Evolutionary conservation across 2,797 vertebrate species (phyloP), one percentile per base, ranked within the genome.

Genomic region (Semaprochilodus insignis): DNA sequence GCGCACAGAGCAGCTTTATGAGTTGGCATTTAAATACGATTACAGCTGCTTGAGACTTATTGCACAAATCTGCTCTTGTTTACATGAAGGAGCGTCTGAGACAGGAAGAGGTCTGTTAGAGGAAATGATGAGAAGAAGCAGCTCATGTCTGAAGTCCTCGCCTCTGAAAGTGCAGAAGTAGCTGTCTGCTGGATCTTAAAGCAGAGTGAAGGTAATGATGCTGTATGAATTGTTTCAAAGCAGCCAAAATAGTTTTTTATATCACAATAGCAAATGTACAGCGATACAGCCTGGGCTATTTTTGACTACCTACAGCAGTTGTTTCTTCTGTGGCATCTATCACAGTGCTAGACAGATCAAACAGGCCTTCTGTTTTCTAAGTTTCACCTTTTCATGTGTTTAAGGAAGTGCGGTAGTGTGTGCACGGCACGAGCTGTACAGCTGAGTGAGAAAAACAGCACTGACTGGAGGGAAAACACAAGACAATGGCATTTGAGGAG

Each of bases 101-200:
- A 86, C 83, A 86, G 87, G 87, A 88, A 88, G 84, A 80, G 67
- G 44, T 76, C 81, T 77, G 78, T 83, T 86, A 83, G 54, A 81
- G 85, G 82, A 86, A 88, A 88, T 83, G 74, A 85, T 74, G 78
- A 78, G 75, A 70, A 81, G 66, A 55, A 81, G 65, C n/a, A 36
- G 66, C 40, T 72, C 57, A 69, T 31, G 16, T 76, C 71, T 80
- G 27, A 80, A 75, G 63, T 60, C 54, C 54, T 67, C 16, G 17
- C 4, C 27, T 76, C 27, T 48, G 31, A 70, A 44, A 54, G 27
- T 17, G 62, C 62, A 48, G 36, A 14, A 23, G 54, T 44, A 54
- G 40, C 77, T 74, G 6, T 15, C 21, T 51, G 71, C 55, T 60
- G 34, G 13, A 55, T 34, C 40, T 60, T 25, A 7, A 59, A 69